Conservation (phyloP, 2,888 invertebrate genomes). For the Hoplodrina blanda region DNA sequence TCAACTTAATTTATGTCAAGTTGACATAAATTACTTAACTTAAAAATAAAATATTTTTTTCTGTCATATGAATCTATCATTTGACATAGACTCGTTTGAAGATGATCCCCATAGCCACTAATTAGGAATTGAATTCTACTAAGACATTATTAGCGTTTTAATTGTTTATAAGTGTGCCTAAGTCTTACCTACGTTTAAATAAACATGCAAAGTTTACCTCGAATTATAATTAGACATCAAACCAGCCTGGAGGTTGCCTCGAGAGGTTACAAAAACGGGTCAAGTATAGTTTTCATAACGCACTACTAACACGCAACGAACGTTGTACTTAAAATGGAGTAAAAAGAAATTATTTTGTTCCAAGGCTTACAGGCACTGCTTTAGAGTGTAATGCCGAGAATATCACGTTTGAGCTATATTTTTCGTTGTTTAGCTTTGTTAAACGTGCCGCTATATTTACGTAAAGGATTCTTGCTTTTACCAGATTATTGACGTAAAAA, state of each 20-base stretch:
- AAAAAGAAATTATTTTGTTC: slow-evolving; percentile 50
- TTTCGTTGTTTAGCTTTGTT: slow-evolving; percentile 29
- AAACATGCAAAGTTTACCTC: slow-evolving; percentile 68
- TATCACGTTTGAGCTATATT: slow-evolving; percentile 36
- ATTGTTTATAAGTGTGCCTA: background rate
- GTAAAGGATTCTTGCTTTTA: background rate
- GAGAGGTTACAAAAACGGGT: slow-evolving; percentile 77
- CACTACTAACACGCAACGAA: slow-evolving; percentile 71
- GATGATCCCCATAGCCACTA: background rate
- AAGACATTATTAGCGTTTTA: background rate
- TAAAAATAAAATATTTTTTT: no score
- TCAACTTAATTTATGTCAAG: no score
- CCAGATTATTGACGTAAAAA: background rate
- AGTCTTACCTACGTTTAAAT: slow-evolving; percentile 64
- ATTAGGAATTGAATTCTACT: background rate
- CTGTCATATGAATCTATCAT: no score
- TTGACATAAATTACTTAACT: no score
- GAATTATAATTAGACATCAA: slow-evolving; percentile 73
- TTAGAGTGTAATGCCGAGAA: slow-evolving; percentile 11
- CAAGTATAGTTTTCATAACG: slow-evolving; percentile 80
- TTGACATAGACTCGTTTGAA: no score
- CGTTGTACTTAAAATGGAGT: slow-evolving; percentile 51
- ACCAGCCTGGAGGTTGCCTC: slow-evolving; percentile 67
- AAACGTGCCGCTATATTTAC: background rate
- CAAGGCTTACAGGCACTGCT: slow-evolving; percentile 17